Base-by-base conservation (phyloP, 2,113 vertebrate species). In the Rhizomys pruinosus region DNA sequence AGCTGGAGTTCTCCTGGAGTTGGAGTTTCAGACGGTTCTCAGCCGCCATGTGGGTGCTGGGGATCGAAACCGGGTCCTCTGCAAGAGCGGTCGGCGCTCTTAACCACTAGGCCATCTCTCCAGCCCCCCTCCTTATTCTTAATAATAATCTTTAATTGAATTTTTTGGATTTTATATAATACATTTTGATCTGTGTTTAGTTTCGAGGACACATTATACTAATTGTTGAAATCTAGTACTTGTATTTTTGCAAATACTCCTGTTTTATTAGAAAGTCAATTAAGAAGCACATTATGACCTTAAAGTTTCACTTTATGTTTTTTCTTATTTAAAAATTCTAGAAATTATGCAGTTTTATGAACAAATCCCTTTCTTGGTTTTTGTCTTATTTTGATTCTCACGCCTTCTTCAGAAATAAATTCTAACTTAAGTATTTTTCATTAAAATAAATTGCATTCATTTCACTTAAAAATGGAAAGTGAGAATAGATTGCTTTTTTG, bases 381-480 rank as follows among this genome's bases (percentile, higher is more conserved):
- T 47, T 13, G 34, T 55, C 1, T 92, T 19, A 61, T 16, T 80
- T 22, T 73, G 34, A 68, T 94, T 72, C 9, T 44, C 16, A 87
- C 6, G 77, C 20, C 3, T 10, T 89, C 63, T 92, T 29, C 84
- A 32, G 0, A 82, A 77, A 89, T 64, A 19, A 5, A 12, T 89
- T 87, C 13, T 92, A 84, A 32, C 32, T 47, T 69, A 52, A 5
- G 2, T 1, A 12, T 73, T 96, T 87, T 77, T n/a, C 2, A 68
- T 34, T 89, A 85, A 82, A 55, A 47, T 80, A 88, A 81, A 63
- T 34, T 16, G 1, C 17, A 91, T 59, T 90, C 66, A 61, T 72
- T 66, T 92, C 64, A 80, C 66, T 68, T 90, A 88, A 92, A 94
- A 87, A 25, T 84, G 29, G 81, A 88, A 94, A 82, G 29, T 79